Base-by-base conservation (phyloP, 2,113 vertebrate species). In the Jacana jacana region DNA sequence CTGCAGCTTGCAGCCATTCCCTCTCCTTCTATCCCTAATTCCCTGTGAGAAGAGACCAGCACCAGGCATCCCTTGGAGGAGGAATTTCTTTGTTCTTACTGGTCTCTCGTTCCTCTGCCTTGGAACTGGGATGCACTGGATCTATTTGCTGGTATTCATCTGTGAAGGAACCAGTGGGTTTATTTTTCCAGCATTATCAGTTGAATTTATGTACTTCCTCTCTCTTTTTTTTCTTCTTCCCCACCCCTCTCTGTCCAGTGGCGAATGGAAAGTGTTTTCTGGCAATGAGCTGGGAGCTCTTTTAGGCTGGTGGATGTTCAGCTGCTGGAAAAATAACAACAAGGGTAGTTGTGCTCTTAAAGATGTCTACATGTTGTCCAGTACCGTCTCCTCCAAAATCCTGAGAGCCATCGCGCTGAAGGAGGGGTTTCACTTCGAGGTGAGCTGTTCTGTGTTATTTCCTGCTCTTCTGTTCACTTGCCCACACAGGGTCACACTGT, bases 341-440 rank as follows among this genome's bases (percentile, higher is more conserved):
- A 96, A 89, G 7, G 97, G 98, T 25, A 81, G 80, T 16, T 46
- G 51, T 20, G 96, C 98, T 19, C 93, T 99, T 77, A 99, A 99
- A 97, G 98, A 99, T 25, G 49, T 98, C 17, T 99, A 99, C 96
- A 99, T 99, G 99, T 91, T 99, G 93, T 98, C 99, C 33, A 99
- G 99, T 98, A 99, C 99, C 0, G 99, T 99, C 81, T 99, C 99
- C 54, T 99, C 99, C 75, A 99, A 99, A 98, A 99, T 99, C 86
- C 97, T 99, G 70, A 97, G 98, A 25, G 99, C 99, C 86, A 99
- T 99, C 27, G 99, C 99, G 44, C 96, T 99, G 14, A 99, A 99
- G 96, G 99, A 99, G 82, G 99, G 99, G 37, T 99, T 99, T 94
- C 99, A 99, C 95, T 99, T 99, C 78, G 99, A 99, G 98, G 99